A percentile compares a stretch with the other conserved stretches of the same genome.
Conservation (phyloP, 2,888 invertebrate genomes). For the Andrena haemorrhoa region DNA sequence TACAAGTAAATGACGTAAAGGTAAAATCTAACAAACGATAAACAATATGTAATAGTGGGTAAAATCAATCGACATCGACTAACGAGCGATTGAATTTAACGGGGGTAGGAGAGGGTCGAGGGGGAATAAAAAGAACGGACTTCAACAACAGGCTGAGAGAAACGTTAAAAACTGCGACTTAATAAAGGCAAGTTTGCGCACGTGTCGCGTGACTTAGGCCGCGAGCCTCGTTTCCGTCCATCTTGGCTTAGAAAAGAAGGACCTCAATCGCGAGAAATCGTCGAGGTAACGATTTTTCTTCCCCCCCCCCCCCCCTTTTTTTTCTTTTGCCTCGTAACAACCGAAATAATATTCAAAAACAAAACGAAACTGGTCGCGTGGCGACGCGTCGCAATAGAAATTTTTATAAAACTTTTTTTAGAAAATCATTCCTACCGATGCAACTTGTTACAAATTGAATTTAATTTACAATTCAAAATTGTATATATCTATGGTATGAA, state of each 20-base stretch:
- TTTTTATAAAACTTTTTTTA: conserved; percentile 37
- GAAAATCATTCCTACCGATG: not conserved
- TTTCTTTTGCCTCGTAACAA: conserved; percentile 32
- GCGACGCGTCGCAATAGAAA: conserved; percentile 44
- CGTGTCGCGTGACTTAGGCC: conserved; percentile 66
- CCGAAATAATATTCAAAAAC: conserved; percentile 48
- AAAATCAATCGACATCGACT: conserved; percentile 34
- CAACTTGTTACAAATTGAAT: conserved; percentile 7
- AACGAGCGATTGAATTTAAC: conserved; percentile 33
- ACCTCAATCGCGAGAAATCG: conserved; percentile 22
- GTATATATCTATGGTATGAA: not conserved
- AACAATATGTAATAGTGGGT: conserved; percentile 36
- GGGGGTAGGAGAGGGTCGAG: too few relatives aligned
- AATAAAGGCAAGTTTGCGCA: conserved; percentile 68
- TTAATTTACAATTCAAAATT: conserved; percentile 40
- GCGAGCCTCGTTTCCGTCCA: conserved; percentile 56
- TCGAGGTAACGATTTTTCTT: conserved; percentile 35
- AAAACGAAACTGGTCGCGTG: conserved; percentile 37
- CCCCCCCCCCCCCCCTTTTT: too few relatives aligned
- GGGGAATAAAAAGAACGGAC: conserved; percentile 36
- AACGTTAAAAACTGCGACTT: conserved; percentile 53
- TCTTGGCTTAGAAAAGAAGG: conserved; percentile 40
- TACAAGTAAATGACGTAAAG: not conserved
- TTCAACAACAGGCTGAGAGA: conserved; percentile 40
- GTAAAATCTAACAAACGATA: conserved; percentile 1